These are phyloP conservation scores for Barypeithes pellucidus DNA, from an alignment of 2,888 invertebrate species.

Conservation along the genomic window DNA sequence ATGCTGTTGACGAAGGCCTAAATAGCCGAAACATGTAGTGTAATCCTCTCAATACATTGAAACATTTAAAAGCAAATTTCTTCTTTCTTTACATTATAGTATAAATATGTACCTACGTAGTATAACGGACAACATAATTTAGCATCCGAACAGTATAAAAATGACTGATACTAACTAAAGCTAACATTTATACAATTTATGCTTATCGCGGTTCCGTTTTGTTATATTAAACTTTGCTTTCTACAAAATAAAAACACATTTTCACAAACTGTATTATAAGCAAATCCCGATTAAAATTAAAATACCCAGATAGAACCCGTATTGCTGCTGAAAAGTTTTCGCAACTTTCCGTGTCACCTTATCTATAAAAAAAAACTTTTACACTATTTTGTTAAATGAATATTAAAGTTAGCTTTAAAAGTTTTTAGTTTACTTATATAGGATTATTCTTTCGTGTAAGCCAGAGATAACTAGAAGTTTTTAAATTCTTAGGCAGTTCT, in stretches of 20 bases:
- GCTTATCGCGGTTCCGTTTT: background rate
- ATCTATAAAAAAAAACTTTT: conserved; percentile 37
- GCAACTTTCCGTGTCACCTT: conserved; percentile 43
- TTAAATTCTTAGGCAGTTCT: background rate
- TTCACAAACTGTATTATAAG: conserved; percentile 11
- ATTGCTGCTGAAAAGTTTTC: conserved; percentile 43
- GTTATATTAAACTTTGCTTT: conserved; percentile 3
- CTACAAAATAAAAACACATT: conserved; percentile 18
- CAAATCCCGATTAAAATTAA: conserved; percentile 33
- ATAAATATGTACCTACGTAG: too few relatives aligned
- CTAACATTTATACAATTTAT: background rate
- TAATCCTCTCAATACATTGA: too few relatives aligned
- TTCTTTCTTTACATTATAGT: too few relatives aligned
- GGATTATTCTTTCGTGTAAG: conserved; percentile 24
- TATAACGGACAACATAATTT: too few relatives aligned
- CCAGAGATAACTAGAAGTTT: conserved; percentile 4
- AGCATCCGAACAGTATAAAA: too few relatives aligned
- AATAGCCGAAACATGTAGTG: too few relatives aligned
- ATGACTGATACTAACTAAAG: too few relatives aligned
- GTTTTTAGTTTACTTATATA: conserved; percentile 20
- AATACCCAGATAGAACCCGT: conserved; percentile 40
- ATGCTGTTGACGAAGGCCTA: too few relatives aligned
- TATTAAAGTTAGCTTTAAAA: conserved; percentile 31
- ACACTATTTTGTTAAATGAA: conserved; percentile 43
- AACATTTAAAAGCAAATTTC: too few relatives aligned